Evolutionary conservation across 2,113 vertebrate genomes (phyloP), one percentile per base, ranked within the genome.

Genomic region (Gopherus evgoodei): DNA sequence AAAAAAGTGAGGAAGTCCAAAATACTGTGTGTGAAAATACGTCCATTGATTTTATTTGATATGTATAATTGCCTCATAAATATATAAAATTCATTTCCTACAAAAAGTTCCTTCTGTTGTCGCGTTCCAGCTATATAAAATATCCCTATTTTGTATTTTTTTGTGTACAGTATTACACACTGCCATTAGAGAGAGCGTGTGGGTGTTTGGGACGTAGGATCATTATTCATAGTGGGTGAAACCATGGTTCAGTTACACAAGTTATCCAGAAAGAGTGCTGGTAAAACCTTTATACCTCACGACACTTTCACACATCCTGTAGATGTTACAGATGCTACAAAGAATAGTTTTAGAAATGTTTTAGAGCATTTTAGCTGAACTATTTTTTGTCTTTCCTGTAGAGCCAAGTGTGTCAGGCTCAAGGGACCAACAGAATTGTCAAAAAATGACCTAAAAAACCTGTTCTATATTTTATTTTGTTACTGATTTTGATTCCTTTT

Each of bases 281-380:
- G 0, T 75, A 38, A 35, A 0, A 9, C n/a, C 88, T 14, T 0
- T 31, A 42, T 65, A 0, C 84, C 56, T 50, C 89, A 38, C 69
- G 88, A 53, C 8, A 1, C 56, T 21, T 25, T 69, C 0, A 0
- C n/a, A 62, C 11, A 24, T 90, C 1, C 50, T 5, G 11, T 9
- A 35, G 7, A 11, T 72, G 54, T 52, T 86, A 85, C 62, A 88
- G 52, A 7, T 84, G 59, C n/a, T 50, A 0, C 82, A 89, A 47
- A 29, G 72, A 88, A 42, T 19, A 35, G 19, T 86, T 5, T 8
- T 3, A 1, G 25, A 56, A 25, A 42, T 75, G 38, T 42, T 72
- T 38, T 21, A 72, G 35, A 72, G 69, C 57, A 31, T 75, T 42
- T 75, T 38, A 25, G 4, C 38, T 76, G 22, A 76, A 76, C 56